phyloP scores from a whole-genome alignment of 1,140 invertebrate species.

The Drosophila obscura region DNA sequence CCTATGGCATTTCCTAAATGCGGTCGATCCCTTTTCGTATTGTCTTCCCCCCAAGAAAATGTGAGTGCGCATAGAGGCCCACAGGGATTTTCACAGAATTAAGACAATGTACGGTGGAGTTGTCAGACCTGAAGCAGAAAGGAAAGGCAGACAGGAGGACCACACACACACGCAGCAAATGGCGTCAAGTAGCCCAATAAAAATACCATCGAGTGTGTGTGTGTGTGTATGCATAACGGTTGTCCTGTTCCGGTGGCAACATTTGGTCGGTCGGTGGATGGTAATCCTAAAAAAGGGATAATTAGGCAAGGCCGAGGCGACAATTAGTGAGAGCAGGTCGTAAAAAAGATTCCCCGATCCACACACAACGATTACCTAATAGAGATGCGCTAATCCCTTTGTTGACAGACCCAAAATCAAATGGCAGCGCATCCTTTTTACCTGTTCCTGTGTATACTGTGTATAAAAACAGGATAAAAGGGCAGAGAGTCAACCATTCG shows the following conservation, averaged over 20 bases:
- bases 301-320: conserved; percentile 6
- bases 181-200: conserved; percentile 66
- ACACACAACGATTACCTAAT: conserved; percentile 50
- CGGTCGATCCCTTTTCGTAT: not conserved
- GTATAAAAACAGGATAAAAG: conserved; percentile 69
- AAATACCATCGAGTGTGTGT: conserved; percentile 5
- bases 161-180: conserved; percentile 47
- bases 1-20: not conserved
- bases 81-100: conserved; percentile 40
- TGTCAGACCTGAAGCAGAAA: conserved; percentile 4
- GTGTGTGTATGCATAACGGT: conserved; percentile 9
- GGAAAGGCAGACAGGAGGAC: conserved; percentile 11
- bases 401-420: conserved; percentile 35
- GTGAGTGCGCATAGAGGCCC: not conserved
- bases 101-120: conserved; percentile 30
- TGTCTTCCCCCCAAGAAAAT: conserved; percentile 6
- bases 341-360: conserved; percentile 34
- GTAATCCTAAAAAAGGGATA: conserved; percentile 44
- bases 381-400: conserved; percentile 59
- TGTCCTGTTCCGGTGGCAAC: conserved; percentile 63
- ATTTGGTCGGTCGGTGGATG: conserved; percentile 21
- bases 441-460: conserved; percentile 47
- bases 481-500: conserved; percentile 42
- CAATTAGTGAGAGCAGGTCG: conserved; percentile 53
- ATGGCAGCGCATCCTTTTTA: conserved; percentile 27